phyloP scores from a whole-genome alignment of 37 sponge, comb jelly and placozoan genomes.

The Chondrosia reniformis region DNA sequence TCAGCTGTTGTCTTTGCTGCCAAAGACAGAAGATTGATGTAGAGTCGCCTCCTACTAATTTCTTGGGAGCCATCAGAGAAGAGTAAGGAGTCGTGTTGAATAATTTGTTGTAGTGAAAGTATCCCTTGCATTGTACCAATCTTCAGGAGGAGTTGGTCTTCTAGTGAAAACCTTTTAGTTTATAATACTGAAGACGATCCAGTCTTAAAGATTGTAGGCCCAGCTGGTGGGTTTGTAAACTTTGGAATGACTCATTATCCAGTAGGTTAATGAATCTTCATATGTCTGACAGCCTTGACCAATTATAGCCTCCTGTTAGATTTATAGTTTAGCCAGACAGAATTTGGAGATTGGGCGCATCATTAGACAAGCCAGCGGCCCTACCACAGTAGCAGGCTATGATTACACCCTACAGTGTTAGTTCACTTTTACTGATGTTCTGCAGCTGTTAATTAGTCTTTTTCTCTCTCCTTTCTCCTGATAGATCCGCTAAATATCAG shows the following conservation, averaged over 20 bases:
- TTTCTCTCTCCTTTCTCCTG: background rate
- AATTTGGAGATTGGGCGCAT: slow-evolving; percentile 25
- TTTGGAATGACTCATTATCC: background rate
- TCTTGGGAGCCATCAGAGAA: slow-evolving; percentile 11
- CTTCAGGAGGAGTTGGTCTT: slow-evolving; percentile 7
- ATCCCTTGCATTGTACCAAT: background rate
- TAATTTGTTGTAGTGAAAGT: no score
- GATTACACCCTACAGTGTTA: slow-evolving; percentile 16
- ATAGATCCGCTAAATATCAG: slow-evolving; percentile 16
- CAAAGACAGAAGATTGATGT: slow-evolving; percentile 10
- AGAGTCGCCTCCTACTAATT: background rate
- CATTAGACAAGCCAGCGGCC: background rate
- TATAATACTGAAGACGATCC: background rate
- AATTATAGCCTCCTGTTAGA: background rate
- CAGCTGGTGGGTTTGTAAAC: background rate
- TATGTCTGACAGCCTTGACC: background rate
- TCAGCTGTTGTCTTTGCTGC: background rate
- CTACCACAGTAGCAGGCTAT: background rate
- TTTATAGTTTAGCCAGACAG: slow-evolving; percentile 10
- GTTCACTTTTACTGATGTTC: background rate
- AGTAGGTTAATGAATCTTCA: background rate
- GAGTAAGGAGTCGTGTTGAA: no score
- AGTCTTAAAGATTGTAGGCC: background rate
- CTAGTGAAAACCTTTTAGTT: background rate
- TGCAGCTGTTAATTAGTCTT: background rate